A percentile compares a stretch with the other conserved stretches of the same genome.
These are phyloP conservation scores for Lamproptera curius DNA, from an alignment of 2,888 invertebrate genomes.

Conservation along the genomic window DNA sequence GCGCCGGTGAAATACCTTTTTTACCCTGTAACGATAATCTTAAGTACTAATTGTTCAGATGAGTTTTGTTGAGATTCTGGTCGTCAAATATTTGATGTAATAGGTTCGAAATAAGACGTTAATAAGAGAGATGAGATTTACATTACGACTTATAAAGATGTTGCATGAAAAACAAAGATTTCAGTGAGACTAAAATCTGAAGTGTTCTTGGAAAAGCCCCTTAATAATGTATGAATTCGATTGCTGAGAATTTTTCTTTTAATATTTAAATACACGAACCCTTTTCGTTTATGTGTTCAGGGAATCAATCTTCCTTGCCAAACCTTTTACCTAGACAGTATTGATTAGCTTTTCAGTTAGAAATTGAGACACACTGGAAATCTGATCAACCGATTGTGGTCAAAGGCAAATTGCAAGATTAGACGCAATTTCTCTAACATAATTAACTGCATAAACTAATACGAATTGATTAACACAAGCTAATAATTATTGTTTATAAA, in stretches of 20 bases:
- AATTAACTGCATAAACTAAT: too few relatives aligned
- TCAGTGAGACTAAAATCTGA: slow-evolving; percentile 8
- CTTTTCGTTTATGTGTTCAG: slow-evolving; percentile 14
- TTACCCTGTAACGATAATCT: slow-evolving; percentile 11
- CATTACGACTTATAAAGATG: too few relatives aligned
- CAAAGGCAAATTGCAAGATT: too few relatives aligned
- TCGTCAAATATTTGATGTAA: background rate
- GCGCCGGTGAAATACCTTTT: slow-evolving; percentile 46
- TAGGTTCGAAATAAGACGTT: slow-evolving; percentile 7
- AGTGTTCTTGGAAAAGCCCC: slow-evolving; percentile 8
- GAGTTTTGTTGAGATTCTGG: background rate
- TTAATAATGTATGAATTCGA: slow-evolving; percentile 16
- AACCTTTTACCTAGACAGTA: slow-evolving; percentile 8
- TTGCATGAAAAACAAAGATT: too few relatives aligned
- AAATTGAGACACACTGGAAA: too few relatives aligned
- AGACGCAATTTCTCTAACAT: too few relatives aligned
- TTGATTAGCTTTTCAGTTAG: slow-evolving; percentile 4
- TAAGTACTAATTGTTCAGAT: background rate
- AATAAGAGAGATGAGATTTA: background rate
- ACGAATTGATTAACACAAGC: too few relatives aligned
- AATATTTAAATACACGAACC: slow-evolving; percentile 19
- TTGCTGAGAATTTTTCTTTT: slow-evolving; percentile 9
- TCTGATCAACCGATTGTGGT: too few relatives aligned
- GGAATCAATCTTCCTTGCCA: slow-evolving; percentile 16
- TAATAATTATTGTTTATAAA: too few relatives aligned